phyloP scores from a whole-genome alignment of 2,888 invertebrate species.

The Teinopalpus imperialis region DNA sequence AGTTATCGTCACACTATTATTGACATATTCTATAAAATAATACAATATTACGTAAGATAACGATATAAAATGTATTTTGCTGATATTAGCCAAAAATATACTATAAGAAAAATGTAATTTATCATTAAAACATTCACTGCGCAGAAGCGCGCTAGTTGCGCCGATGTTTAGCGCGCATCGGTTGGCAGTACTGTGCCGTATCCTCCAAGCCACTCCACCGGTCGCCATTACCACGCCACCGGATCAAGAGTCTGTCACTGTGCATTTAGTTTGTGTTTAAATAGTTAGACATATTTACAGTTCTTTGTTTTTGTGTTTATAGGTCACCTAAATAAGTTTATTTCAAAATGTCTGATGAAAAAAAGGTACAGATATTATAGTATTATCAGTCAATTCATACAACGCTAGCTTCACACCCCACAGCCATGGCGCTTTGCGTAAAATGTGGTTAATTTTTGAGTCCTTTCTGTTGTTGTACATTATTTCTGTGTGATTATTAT shows the following conservation, averaged over 20 bases:
- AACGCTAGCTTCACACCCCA: conserved; percentile 39
- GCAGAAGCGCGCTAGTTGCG: conserved; percentile 67
- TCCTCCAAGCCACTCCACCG: conserved; percentile 69
- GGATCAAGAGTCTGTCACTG: conserved; percentile 67
- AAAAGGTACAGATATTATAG: conserved; percentile 78
- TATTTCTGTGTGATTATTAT: conserved; percentile 14
- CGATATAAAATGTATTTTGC: too few relatives aligned
- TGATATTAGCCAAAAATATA: too few relatives aligned
- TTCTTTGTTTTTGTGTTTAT: conserved; percentile 50
- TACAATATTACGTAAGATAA: too few relatives aligned
- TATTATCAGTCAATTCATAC: conserved; percentile 55
- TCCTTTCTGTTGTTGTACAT: conserved; percentile 11
- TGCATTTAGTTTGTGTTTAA: conserved; percentile 53
- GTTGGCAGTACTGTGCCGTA: conserved; percentile 69
- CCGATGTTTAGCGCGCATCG: conserved; percentile 53
- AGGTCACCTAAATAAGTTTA: conserved; percentile 48
- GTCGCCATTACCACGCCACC: conserved; percentile 78
- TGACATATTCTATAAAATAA: too few relatives aligned
- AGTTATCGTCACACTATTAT: too few relatives aligned
- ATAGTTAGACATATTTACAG: conserved; percentile 44
- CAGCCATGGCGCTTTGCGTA: conserved; percentile 72
- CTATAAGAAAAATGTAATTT: too few relatives aligned
- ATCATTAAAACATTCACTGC: conserved; percentile 37
- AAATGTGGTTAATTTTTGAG: conserved; percentile 62
- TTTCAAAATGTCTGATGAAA: conserved; percentile 84